Evolutionary conservation across 2,888 invertebrate genomes (phyloP), one percentile per base, ranked within the genome.

Genomic region (Cotesia congregata): DNA sequence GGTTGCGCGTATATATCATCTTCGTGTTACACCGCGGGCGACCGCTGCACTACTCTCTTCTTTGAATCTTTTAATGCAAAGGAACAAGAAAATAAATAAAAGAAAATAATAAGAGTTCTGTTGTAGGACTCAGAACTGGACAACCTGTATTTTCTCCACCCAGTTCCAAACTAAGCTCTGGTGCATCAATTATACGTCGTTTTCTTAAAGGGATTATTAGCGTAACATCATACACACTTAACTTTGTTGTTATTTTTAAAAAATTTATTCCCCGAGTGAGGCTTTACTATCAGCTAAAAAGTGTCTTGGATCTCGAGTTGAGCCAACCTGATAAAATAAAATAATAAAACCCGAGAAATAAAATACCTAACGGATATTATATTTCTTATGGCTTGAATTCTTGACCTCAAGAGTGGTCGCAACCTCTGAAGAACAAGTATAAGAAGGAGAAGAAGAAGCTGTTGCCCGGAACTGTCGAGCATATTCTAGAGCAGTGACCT

Each of bases 91-190:
- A 50, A 50, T 50, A 50, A 50, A 12, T 12, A 9, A 50, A 50
- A 50, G 7, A 50, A 50, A 50, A 50, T 50, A 50, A 50, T 7
- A 50, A 50, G 50, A 12, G 9, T 50, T 50, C 50, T 15, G 20
- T 73, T 82, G 84, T 80, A 82, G 83, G 84, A 82, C 82, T 85
- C 84, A 30, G 50, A 50, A 85, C 84, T 79, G 86, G 89, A 88
- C 89, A 89, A 88, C 89, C 89, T 88, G 87, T 89, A 88, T 88
- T 89, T 89, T 88, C 89, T 88, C 87, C 85, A 84, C 85, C 85
- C 87, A 86, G 87, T 87, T 85, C 87, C 86, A 86, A 88, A 88
- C 12, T 65, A 72, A 64, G 41, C 30, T 59, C 38, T 61, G 83
- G 85, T 80, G 85, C 88, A 88, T 88, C 88, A 88, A 88, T 87